phyloP scores from a whole-genome alignment of 2,113 vertebrate genomes.

The Machaerirhynchus nigripectus region DNA sequence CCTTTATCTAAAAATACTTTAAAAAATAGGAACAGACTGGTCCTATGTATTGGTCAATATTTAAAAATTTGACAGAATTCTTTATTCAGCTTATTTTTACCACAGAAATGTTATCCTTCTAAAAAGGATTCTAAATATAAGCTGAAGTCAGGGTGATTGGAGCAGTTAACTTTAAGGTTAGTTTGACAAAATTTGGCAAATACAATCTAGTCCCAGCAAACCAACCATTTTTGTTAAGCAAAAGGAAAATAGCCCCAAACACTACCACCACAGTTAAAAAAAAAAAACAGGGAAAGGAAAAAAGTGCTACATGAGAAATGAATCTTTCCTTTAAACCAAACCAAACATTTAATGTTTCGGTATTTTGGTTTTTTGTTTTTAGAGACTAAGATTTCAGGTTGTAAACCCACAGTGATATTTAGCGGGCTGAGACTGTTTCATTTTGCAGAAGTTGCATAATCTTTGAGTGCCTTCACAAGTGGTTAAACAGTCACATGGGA shows the following conservation, averaged over 20 bases:
- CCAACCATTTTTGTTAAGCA: not conserved
- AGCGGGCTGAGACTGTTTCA: not conserved
- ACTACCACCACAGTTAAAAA: no score
- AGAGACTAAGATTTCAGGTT: not conserved
- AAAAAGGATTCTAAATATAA: not conserved
- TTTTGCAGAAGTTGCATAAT: not conserved
- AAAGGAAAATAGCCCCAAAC: not conserved
- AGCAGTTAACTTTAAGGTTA: not conserved
- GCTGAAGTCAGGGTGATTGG: fast-evolving
- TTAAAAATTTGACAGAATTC: not conserved
- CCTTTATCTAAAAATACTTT: not conserved
- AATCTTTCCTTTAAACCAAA: not conserved
- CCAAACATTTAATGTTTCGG: not conserved
- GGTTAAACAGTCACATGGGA: not conserved
- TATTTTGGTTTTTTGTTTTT: not conserved
- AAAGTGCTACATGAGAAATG: not conserved
- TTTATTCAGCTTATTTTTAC: not conserved
- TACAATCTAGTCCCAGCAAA: not conserved
- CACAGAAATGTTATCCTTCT: not conserved
- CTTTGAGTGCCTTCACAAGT: not conserved
- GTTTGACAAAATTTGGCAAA: not conserved
- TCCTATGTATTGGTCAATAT: not conserved
- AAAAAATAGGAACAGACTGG: not conserved
- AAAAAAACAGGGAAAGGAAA: not conserved
- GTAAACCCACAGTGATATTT: not conserved